Base-by-base conservation (phyloP, 2,888 invertebrate species). In the Phytoseiulus persimilis region DNA sequence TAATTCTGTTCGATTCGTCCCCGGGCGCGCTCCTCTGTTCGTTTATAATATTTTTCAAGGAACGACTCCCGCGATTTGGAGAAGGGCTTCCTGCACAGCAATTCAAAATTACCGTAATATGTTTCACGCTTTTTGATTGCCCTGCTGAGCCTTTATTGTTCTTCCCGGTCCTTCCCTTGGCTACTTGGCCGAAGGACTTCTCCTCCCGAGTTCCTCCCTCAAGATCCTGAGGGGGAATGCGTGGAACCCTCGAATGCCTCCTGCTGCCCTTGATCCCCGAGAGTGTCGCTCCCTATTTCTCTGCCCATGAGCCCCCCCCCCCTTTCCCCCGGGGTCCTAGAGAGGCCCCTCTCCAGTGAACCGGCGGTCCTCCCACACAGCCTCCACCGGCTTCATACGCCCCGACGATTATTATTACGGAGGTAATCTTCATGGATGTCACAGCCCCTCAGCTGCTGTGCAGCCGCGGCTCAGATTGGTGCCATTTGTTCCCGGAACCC, bases 91-190 rank as follows among this genome's bases (percentile, higher is more conserved):
- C 65, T 65, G 65, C 28, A 14, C 9, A 33, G 87, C 87, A 87
- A 87, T 87, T 23, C 39, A 28, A 45, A 87, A 87, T 87, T 87
- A 87, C 87, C 33, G 87, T 87, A 87, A 87, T 87, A 87, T 33
- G 87, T 87, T 87, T 33, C n/a, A 87, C 87, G 87, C 87, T 87
- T 87, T 87, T 87, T 87, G 87, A 65, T 65, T 28, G 65, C 65
- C 65, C 65, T 23, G 3, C 39, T 14, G 65, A 65, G 18, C 65
- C 65, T 23, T 18, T 23, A 65, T 65, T 28, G 65, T 65, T 65
- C 65, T 65, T 28, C 65, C 28, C 18, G 65, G 65, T 3, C 65
- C 65, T 65, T 65, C 18, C 18, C 65, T 18, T 23, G 65, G 28
- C 65, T 28, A 23, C 65, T 65, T 23, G 11, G 1, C 28, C 65